phyloP scores from a whole-genome alignment of 2,113 vertebrate genomes.

The Hiodon tergisus region DNA sequence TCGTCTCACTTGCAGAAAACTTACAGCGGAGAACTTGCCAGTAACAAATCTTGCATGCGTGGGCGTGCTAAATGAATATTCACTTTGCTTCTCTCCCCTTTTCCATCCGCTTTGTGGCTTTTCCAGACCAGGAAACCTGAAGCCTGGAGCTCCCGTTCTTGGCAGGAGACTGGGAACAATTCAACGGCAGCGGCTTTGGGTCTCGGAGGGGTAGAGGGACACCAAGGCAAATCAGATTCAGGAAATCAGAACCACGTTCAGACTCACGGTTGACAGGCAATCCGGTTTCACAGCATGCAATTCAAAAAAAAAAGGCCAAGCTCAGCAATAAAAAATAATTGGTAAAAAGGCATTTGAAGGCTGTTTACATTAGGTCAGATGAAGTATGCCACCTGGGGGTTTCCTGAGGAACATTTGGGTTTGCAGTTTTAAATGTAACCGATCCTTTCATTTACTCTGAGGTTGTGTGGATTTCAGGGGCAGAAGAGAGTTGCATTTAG shows the following conservation, averaged over 20 bases:
- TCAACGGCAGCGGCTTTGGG: background rate
- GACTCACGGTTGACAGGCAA: background rate
- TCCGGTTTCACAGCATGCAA: conserved; percentile 4
- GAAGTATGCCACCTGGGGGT: background rate
- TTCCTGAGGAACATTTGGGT: background rate
- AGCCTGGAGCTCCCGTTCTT: conserved; percentile 40
- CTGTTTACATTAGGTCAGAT: background rate
- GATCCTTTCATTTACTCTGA: conserved; percentile 8
- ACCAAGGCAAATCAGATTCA: background rate
- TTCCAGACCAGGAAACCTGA: conserved; percentile 53
- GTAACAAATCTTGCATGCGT: background rate
- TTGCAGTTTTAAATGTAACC: conserved; percentile 5
- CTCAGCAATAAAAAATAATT: background rate
- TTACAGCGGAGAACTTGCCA: conserved; percentile 26
- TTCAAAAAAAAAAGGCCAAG: background rate
- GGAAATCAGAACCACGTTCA: conserved; percentile 10
- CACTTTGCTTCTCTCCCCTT: conserved; percentile 7
- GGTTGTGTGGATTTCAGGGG: background rate
- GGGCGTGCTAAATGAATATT: conserved; percentile 1
- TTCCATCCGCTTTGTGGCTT: conserved; percentile 42
- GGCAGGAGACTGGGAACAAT: conserved; percentile 45
- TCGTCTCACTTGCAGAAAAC: background rate
- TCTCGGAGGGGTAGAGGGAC: conserved; percentile 11
- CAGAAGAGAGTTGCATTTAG: background rate
- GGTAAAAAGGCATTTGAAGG: background rate